Percentiles rank a stretch among this genome's conserved stretches.
Evolutionary conservation across 1,140 invertebrate species (phyloP).

Genomic region (Aphaenogaster rudis): DNA sequence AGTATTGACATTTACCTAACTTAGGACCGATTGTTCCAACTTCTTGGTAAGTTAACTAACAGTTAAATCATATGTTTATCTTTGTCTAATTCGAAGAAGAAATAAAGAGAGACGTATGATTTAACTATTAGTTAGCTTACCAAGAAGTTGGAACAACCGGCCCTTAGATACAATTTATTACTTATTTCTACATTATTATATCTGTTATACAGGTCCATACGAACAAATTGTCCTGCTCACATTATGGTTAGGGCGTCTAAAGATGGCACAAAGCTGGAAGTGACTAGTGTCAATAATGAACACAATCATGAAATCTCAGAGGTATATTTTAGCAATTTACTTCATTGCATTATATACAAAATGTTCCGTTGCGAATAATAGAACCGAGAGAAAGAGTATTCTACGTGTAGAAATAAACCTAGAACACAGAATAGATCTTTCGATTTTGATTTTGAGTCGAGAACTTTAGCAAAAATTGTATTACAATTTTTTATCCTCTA

Average conservation of each 20-base stretch:
- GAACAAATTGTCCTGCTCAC: conserved; percentile 86
- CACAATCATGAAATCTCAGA: conserved; percentile 87
- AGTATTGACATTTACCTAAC: neutral
- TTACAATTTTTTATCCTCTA: neutral
- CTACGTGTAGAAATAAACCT: neutral
- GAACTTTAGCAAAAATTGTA: neutral
- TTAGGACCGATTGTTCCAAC: neutral
- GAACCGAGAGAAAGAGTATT: neutral
- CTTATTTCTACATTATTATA: conserved; percentile 20
- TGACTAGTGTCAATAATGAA: conserved; percentile 86
- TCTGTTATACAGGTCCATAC: conserved; percentile 81
- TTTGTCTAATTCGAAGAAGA: too few relatives aligned
- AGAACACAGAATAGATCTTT: neutral
- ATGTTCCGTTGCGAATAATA: neutral
- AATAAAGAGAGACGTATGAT: too few relatives aligned
- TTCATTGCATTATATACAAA: neutral
- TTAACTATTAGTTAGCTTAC: too few relatives aligned
- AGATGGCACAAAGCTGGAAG: conserved; percentile 85
- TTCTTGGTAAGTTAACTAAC: too few relatives aligned
- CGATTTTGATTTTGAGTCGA: conserved; percentile 5
- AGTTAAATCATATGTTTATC: too few relatives aligned
- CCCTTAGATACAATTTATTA: neutral
- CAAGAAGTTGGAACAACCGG: too few relatives aligned
- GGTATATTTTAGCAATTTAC: conserved; percentile 61
- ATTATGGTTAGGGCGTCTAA: conserved; percentile 86